A percentile compares a stretch with the other conserved stretches of the same genome.
These are phyloP conservation scores for Antitype chi DNA, from an alignment of 2,888 invertebrate genomes.

Conservation along the genomic window DNA sequence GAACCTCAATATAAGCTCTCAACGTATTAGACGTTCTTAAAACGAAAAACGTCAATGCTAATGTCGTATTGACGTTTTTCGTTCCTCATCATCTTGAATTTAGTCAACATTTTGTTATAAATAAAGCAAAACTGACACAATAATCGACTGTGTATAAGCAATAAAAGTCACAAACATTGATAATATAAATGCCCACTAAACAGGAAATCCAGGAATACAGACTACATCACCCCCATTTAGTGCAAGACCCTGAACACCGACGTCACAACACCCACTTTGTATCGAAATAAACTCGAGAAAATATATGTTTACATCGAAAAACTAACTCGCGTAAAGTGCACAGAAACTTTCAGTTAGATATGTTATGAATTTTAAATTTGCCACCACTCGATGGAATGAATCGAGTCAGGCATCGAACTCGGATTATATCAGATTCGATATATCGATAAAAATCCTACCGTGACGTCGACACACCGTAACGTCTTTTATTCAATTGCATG, in stretches of 20 bases:
- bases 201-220: slow-evolving; percentile 27
- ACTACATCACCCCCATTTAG: slow-evolving; percentile 44
- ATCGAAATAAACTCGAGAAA: slow-evolving; percentile 59
- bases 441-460: slow-evolving; percentile 79
- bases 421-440: slow-evolving; percentile 64
- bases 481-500: slow-evolving; percentile 88
- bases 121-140: background rate
- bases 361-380: slow-evolving; percentile 53
- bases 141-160: too few species aligned
- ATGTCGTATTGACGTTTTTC: too few species aligned
- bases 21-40: background rate
- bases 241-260: slow-evolving; percentile 40
- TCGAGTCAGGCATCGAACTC: slow-evolving; percentile 62
- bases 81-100: too few species aligned
- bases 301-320: slow-evolving; percentile 56
- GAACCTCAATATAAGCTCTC: background rate
- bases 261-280: slow-evolving; percentile 53
- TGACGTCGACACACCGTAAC: slow-evolving; percentile 86
- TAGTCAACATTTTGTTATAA: background rate
- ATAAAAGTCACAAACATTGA: background rate
- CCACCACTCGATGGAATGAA: slow-evolving; percentile 38
- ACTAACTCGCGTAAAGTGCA: slow-evolving; percentile 49
- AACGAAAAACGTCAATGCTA: too few species aligned
- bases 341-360: slow-evolving; percentile 33
- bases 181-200: background rate